Percentiles rank a stretch among this genome's conserved stretches.
Conservation (phyloP, 2,888 invertebrate species). For the Oxystoma pomonae region DNA sequence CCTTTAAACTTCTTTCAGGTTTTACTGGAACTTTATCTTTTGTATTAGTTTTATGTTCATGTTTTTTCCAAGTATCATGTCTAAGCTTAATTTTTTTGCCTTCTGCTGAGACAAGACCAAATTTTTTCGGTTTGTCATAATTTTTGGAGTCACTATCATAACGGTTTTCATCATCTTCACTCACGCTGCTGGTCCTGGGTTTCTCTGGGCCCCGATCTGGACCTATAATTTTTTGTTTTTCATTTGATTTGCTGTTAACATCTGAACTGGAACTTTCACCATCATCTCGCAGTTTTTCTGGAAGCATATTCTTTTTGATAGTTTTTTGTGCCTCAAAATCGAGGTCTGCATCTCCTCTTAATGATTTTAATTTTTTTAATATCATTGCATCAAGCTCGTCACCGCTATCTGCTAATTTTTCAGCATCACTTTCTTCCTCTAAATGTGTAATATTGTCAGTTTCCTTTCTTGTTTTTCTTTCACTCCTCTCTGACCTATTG, state of each 20-base stretch:
- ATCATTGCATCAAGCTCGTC: neutral
- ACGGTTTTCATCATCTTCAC: slow-evolving; percentile 8
- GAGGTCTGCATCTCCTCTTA: slow-evolving; percentile 15
- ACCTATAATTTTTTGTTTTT: no score
- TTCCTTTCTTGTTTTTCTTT: slow-evolving; percentile 1
- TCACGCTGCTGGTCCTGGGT: slow-evolving; percentile 9
- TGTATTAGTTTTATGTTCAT: slow-evolving; percentile 19
- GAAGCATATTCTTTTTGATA: no score
- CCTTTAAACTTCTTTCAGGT: slow-evolving; percentile 19
- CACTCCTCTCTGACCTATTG: slow-evolving; percentile 8
- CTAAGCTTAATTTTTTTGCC: slow-evolving; percentile 40
- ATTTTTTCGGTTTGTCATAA: slow-evolving; percentile 27
- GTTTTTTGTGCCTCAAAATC: no score
- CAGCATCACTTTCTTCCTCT: slow-evolving; percentile 27
- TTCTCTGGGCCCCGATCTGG: neutral
- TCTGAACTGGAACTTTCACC: no score
- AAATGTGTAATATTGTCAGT: neutral
- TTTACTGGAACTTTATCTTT: slow-evolving; percentile 17
- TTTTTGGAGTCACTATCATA: slow-evolving; percentile 20
- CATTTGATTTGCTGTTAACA: no score
- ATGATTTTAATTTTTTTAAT: slow-evolving; percentile 13
- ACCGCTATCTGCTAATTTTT: slow-evolving; percentile 11
- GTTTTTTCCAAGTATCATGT: slow-evolving; percentile 3
- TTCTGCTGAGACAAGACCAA: slow-evolving; percentile 46
- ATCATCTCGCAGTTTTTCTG: no score